Evolutionary conservation across 2,113 vertebrate species (phyloP), one percentile per base, ranked within the genome.

Genomic region (Caranx melampygus): DNA sequence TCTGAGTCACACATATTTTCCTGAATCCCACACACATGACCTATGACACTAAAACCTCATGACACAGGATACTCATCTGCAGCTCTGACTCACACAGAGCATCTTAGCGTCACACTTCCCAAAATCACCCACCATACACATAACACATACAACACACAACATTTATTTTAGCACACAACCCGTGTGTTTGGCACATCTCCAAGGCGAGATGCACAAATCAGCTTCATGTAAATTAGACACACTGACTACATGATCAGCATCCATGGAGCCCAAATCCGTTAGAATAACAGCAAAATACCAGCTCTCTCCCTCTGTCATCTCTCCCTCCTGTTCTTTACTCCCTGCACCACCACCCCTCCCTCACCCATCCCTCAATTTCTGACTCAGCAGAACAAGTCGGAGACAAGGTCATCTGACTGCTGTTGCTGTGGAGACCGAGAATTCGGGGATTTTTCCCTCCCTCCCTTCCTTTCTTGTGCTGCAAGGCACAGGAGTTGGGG

Each of bases 371-470:
- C 75, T 89, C 81, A 73, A 78, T 90, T 90, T 92, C 93, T 94
- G 94, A 95, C 93, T 95, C 94, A 95, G 95, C 94, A 94, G 63
- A 92, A 91, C 80, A 74, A 92, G 84, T 84, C 76, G n/a, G 60
- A 90, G 79, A 90, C 92, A 94, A 94, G 94, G 94, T 95, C 95
- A 94, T 91, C 92, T 91, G 92, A 92, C 90, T 91, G 76, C 88
- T 90, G 93, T 94, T 95, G 90, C 93, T 71, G 72, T 93, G 91
- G 92, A 93, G 89, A 94, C 84, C 70, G 73, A 87, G 77, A 93
- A 81, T 84, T 89, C 70, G 84, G 90, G 73, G 82, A 78, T 73
- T 81, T 92, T 87, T 78, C 65, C 80, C 42, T 66, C 70, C 54
- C 59, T 60, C 87, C 70, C 67, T 37, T 68, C 78, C 64, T 79